Conservation (phyloP, 2,113 vertebrate species). For the Platichthys stellatus region DNA sequence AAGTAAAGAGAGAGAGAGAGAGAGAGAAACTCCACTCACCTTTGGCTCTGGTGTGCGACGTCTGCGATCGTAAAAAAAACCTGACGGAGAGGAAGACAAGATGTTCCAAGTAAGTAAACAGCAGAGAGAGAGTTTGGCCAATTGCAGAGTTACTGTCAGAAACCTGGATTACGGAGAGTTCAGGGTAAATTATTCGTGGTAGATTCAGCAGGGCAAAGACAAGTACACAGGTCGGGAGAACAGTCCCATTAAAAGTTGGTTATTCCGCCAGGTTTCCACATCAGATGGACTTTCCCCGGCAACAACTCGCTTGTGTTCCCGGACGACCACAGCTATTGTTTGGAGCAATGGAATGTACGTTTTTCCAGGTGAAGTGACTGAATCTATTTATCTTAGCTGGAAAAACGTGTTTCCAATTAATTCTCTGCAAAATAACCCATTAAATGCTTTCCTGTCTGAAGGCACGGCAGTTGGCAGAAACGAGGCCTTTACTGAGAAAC, state of each 20-base stretch:
- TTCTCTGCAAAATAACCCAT: not conserved
- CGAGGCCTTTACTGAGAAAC: not conserved
- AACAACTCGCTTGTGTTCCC: not conserved
- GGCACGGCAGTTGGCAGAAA: not conserved
- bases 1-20: not conserved
- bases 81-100: conserved; percentile 41
- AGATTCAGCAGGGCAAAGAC: not conserved
- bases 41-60: conserved; percentile 37
- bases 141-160: not conserved
- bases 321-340: not conserved
- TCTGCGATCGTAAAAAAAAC: conserved; percentile 33
- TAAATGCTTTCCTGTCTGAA: not conserved
- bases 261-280: conserved; percentile 17
- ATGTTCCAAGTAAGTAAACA: conserved; percentile 27
- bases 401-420: not conserved
- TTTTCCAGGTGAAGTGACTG: conserved; percentile 3
- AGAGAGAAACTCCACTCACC: conserved; percentile 42
- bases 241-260: not conserved
- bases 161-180: not conserved
- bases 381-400: not conserved
- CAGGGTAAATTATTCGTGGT: not conserved
- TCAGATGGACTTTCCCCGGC: not conserved
- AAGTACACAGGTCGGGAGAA: not conserved
- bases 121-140: not conserved
- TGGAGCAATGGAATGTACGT: not conserved